These are phyloP conservation scores for Sebastes paucispinis DNA, from an alignment of 2,797 vertebrate species.

Conservation along the genomic window DNA sequence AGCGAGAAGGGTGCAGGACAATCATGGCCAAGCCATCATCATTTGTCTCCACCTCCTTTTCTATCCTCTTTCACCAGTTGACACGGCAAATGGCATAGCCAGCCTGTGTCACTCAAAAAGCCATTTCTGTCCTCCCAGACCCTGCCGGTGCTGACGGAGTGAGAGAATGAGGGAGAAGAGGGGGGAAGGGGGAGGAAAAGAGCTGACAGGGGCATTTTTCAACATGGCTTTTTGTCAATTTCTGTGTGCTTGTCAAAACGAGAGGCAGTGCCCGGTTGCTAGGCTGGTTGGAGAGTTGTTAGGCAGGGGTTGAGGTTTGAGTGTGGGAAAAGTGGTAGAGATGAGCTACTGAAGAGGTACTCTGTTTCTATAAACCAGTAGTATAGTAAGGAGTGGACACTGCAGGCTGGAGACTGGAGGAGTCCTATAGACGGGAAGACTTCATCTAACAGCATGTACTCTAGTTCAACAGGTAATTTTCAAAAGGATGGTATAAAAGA, in stretches of 20 bases:
- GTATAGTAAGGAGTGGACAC: constrained; percentile 3
- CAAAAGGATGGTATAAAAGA: background rate
- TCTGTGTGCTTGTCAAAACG: constrained; percentile 69
- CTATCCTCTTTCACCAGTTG: constrained; percentile 66
- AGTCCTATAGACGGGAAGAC: background rate
- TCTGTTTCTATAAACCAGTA: constrained; percentile 28
- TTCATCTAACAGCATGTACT: background rate
- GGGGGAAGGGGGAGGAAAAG: constrained; percentile 11
- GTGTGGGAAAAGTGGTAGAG: constrained; percentile 45
- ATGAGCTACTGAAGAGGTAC: constrained; percentile 49
- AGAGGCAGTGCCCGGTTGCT: constrained; percentile 44
- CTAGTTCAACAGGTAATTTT: background rate
- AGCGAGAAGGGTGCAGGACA: constrained; percentile 45
- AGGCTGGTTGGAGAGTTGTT: constrained; percentile 57
- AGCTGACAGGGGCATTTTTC: constrained; percentile 64
- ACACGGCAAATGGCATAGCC: constrained; percentile 70
- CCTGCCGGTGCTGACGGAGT: constrained; percentile 68
- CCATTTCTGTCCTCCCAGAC: constrained; percentile 78
- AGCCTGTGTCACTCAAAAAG: constrained; percentile 81
- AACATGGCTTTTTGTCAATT: constrained; percentile 75
- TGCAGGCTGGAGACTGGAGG: background rate
- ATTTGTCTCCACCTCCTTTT: constrained; percentile 75
- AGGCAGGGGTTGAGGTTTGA: constrained; percentile 54
- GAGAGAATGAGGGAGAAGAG: constrained; percentile 37
- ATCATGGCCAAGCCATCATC: constrained; percentile 71